Evolutionary conservation across 2,888 invertebrate genomes (phyloP), one percentile per base, ranked within the genome.

Genomic region (Aporophyla lueneburgensis): DNA sequence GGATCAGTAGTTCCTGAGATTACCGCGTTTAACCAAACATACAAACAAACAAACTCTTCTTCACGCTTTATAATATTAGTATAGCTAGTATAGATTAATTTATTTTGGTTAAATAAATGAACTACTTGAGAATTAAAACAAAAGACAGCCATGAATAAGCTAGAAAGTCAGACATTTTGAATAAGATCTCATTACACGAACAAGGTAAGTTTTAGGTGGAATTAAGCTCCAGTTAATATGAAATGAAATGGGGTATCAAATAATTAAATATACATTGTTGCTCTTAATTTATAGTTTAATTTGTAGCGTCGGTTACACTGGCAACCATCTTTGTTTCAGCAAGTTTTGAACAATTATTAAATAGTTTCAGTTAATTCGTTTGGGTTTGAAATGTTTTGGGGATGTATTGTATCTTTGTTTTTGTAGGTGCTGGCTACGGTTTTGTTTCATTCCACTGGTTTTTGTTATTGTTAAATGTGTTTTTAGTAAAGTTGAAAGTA

Each of bases 191-290:
- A 74, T 85, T 82, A 75, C 54, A 67, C 63, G 59, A 70, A 71
- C 69, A 74, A 71, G 66, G 74, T 74, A 83, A 67, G 49, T 68
- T 86, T 76, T 51, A 74, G n/a, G 40, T 67, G 43, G 51, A 74
- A 78, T 81, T 80, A 69, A 76, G 66, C 78, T 65, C 46, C 56
- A 78, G 59, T 85, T 84, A 86, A 81, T 80, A 81, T 76, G 70
- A 80, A 79, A 80, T 77, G 80, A 82, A 80, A 80, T 58, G 71
- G 65, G 70, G 78, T 79, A 78, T 87, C 70, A 88, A 86, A 82
- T 83, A 86, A 83, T 87, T 83, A 87, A 88, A 87, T 80, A 83
- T 80, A 85, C 88, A 84, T 76, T 85, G 86, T 85, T 81, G 78
- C 83, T 53, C 9, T 65, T 80, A 80, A 83, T 86, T 88, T 86